Evolutionary conservation across 2,888 invertebrate genomes (phyloP).

Genomic region (Schrankia costaestrigalis): DNA sequence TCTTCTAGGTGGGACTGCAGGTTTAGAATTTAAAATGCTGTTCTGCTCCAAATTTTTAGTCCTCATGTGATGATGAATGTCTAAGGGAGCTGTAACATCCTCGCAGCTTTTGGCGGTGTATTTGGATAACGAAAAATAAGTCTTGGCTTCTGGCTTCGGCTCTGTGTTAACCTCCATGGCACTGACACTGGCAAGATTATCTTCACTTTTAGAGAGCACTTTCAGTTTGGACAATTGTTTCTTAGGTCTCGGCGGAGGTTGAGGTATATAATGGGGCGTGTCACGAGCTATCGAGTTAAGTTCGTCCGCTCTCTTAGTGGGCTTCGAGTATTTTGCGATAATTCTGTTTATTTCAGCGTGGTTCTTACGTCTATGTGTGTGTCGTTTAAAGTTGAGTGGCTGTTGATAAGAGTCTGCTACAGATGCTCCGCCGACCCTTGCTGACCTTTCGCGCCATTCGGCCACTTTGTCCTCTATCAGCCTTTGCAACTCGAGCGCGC

Average conservation of each 20-base stretch:
- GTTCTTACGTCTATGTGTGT: slow-evolving; percentile 75
- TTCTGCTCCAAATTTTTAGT: slow-evolving; percentile 67
- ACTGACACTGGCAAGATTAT: slow-evolving; percentile 61
- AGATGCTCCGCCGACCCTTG: slow-evolving; percentile 66
- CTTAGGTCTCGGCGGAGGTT: slow-evolving; percentile 57
- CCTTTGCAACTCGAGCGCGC: slow-evolving; percentile 73
- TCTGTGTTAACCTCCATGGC: slow-evolving; percentile 56
- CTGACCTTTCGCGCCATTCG: slow-evolving; percentile 78
- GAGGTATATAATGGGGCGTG: slow-evolving; percentile 47
- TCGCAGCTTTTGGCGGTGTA: slow-evolving; percentile 71
- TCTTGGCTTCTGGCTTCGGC: slow-evolving; percentile 40
- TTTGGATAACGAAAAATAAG: slow-evolving; percentile 51
- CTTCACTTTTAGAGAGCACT: slow-evolving; percentile 65
- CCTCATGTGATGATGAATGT: slow-evolving; percentile 56
- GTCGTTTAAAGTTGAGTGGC: slow-evolving; percentile 75
- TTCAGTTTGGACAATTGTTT: slow-evolving; percentile 46
- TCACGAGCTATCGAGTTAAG: slow-evolving; percentile 42
- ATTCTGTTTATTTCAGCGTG: slow-evolving; percentile 78
- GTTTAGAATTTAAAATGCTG: slow-evolving; percentile 66
- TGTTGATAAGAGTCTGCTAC: slow-evolving; percentile 77
- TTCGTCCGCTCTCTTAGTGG: slow-evolving; percentile 65
- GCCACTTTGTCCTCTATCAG: slow-evolving; percentile 76
- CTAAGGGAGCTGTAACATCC: slow-evolving; percentile 65
- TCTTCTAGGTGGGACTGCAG: slow-evolving; percentile 36
- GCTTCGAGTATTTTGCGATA: slow-evolving; percentile 76